phyloP scores from a whole-genome alignment of 2,113 vertebrate genomes.

The Anser cygnoides region DNA sequence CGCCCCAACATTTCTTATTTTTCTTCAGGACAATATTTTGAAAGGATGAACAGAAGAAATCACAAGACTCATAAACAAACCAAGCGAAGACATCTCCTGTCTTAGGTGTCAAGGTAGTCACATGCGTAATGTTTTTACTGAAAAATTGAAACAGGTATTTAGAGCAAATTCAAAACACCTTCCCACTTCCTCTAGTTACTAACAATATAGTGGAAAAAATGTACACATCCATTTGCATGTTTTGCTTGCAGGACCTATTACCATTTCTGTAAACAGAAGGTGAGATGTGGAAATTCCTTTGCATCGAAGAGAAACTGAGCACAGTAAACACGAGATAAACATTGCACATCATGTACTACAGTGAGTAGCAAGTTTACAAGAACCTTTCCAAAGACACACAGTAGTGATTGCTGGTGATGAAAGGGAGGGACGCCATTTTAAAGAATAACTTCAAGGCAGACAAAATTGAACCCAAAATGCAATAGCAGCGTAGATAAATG shows the following conservation, averaged over 20 bases:
- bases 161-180: conserved; percentile 20
- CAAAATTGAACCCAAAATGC: neutral
- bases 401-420: neutral
- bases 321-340: neutral
- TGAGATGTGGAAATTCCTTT: conserved; percentile 57
- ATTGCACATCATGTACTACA: neutral
- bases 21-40: neutral
- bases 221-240: neutral
- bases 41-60: neutral
- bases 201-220: conserved; percentile 16
- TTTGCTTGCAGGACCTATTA: neutral
- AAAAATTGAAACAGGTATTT: conserved; percentile 22
- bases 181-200: conserved; percentile 23
- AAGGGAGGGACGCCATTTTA: neutral
- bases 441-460: neutral
- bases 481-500: neutral
- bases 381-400: accelerated
- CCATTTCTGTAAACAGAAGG: conserved; percentile 48
- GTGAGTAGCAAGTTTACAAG: neutral
- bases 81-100: neutral
- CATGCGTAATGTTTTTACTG: neutral
- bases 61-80: neutral
- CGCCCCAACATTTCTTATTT: neutral
- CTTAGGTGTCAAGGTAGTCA: neutral
- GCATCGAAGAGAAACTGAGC: conserved; percentile 11